These are phyloP conservation scores for Pegea sp. DNA, from an alignment of 23 tunicate species.

Conservation along the genomic window DNA sequence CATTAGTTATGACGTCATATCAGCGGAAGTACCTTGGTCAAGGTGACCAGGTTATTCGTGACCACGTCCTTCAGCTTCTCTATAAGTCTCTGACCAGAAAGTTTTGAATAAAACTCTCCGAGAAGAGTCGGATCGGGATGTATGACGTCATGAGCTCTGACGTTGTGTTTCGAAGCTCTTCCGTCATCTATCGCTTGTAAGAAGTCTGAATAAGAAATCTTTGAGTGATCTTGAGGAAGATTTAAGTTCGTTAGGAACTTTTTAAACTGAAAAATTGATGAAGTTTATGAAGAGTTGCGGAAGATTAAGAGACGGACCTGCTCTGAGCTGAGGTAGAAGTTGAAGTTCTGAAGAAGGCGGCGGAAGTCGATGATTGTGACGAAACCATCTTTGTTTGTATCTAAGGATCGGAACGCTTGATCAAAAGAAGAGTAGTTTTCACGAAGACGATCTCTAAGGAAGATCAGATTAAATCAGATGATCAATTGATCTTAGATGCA, in stretches of 20 bases:
- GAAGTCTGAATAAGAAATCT: slow-evolving; percentile 73
- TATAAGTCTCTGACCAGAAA: slow-evolving; percentile 40
- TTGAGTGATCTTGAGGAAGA: slow-evolving; percentile 24
- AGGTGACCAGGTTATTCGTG: slow-evolving; percentile 44
- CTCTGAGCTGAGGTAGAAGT: slow-evolving; percentile 53
- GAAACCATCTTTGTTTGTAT: slow-evolving; percentile 70
- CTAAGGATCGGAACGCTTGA: slow-evolving; percentile 57
- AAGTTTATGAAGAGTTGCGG: too few species aligned
- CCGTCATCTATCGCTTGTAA: slow-evolving; percentile 84
- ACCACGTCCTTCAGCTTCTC: slow-evolving; percentile 53
- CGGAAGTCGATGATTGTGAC: slow-evolving; percentile 56
- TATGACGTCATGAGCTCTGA: slow-evolving; percentile 32
- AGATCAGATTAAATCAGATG: neutral
- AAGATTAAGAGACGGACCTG: slow-evolving; percentile 31
- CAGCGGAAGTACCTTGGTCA: slow-evolving; percentile 74
- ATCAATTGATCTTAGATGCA: neutral
- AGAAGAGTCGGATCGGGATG: slow-evolving; percentile 1
- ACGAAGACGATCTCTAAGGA: slow-evolving; percentile 60
- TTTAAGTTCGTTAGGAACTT: slow-evolving; percentile 40
- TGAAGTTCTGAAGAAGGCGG: slow-evolving; percentile 50
- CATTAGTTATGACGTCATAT: too few species aligned
- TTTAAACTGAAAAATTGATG: slow-evolving; percentile 25
- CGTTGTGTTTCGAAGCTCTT: slow-evolving; percentile 63
- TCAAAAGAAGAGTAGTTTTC: slow-evolving; percentile 79
- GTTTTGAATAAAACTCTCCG: neutral